phyloP scores from a whole-genome alignment of 2,888 invertebrate genomes.

The Lycaena phlaeas region DNA sequence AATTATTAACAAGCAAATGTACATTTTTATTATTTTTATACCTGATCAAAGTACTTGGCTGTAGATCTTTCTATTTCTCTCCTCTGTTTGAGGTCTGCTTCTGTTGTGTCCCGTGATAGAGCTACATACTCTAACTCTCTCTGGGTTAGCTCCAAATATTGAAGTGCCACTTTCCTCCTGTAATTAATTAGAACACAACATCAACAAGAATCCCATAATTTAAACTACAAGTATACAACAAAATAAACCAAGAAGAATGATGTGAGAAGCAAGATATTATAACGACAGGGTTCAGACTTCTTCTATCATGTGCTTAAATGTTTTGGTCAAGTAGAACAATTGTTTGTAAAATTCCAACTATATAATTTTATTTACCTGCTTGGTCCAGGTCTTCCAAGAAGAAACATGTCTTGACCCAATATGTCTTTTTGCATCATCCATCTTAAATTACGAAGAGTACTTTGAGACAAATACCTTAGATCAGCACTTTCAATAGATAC shows the following conservation, averaged over 20 bases:
- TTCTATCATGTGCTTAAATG: too few species aligned
- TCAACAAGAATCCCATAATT: too few species aligned
- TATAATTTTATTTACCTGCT: constrained; percentile 64
- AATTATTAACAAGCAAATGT: too few species aligned
- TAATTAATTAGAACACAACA: constrained; percentile 8
- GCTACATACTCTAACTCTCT: constrained; percentile 95
- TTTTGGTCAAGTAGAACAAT: too few species aligned
- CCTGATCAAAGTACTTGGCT: constrained; percentile 95
- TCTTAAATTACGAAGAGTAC: constrained; percentile 84
- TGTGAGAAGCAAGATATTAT: too few species aligned
- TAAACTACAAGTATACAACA: too few species aligned
- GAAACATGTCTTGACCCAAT: constrained; percentile 94
- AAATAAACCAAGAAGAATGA: too few species aligned
- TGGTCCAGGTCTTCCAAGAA: constrained; percentile 93
- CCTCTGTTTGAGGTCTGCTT: constrained; percentile 96
- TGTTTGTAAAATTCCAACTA: too few species aligned
- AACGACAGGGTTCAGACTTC: too few species aligned
- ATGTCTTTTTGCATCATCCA: constrained; percentile 98
- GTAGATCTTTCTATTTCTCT: constrained; percentile 91
- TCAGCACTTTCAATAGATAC: constrained; percentile 65
- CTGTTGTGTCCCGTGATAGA: constrained; percentile 95
- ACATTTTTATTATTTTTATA: constrained; percentile 37
- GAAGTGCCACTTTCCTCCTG: constrained; percentile 87
- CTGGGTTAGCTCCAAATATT: constrained; percentile 90
- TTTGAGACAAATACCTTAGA: constrained; percentile 76